A percentile compares a stretch with the other conserved stretches of the same genome.
Conservation (phyloP, 2,888 invertebrate genomes). For the Lithophane semibrunnea region DNA sequence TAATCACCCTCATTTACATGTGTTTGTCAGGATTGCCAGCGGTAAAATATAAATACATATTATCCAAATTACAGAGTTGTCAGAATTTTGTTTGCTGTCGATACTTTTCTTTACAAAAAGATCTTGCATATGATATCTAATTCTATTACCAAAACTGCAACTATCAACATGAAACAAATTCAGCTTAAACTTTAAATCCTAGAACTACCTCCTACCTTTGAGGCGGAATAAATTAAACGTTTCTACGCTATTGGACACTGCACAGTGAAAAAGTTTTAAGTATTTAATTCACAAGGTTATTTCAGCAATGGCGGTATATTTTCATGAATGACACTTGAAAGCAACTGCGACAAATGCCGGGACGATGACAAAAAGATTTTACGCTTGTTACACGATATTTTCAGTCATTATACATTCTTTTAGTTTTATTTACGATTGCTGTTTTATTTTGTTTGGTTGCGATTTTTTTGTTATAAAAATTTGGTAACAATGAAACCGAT, state of each 20-base stretch:
- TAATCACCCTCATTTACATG: constrained; percentile 61
- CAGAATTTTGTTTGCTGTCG: not conserved
- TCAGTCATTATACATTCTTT: constrained; percentile 1
- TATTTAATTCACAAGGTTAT: constrained; percentile 40
- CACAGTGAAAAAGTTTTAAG: constrained; percentile 23
- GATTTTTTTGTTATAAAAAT: not conserved
- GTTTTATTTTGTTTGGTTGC: constrained; percentile 17
- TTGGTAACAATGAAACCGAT: not conserved
- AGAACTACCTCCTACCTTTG: constrained; percentile 1
- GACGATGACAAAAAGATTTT: constrained; percentile 43
- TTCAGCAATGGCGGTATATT: constrained; percentile 34
- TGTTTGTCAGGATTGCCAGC: constrained; percentile 48
- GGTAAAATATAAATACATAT: constrained; percentile 39
- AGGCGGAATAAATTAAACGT: constrained; percentile 28
- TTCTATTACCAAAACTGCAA: not conserved
- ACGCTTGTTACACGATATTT: constrained; percentile 30
- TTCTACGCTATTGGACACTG: not conserved
- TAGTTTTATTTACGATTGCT: constrained; percentile 5
- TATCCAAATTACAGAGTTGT: constrained; percentile 2
- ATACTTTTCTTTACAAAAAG: not conserved
- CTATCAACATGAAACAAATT: not conserved
- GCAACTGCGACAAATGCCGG: constrained; percentile 37
- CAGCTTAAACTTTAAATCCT: not conserved
- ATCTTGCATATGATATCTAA: not conserved
- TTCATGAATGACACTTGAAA: constrained; percentile 53